Evolutionary conservation across 2,888 invertebrate genomes (phyloP), one percentile per base, ranked within the genome.

Genomic region (Xestia ashworthii): DNA sequence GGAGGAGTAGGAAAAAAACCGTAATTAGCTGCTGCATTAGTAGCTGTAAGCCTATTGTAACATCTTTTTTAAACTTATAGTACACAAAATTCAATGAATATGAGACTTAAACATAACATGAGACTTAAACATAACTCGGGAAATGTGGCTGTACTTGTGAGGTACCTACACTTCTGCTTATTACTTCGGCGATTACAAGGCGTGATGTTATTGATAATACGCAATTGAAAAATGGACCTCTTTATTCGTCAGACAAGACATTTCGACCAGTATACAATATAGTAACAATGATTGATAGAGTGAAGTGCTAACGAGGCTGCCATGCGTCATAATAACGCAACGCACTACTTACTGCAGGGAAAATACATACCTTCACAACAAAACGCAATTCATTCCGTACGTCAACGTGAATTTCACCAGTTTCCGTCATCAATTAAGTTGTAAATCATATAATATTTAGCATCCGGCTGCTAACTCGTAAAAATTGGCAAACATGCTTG

Each of bases 261-360:
- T 58, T 70, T 84, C n/a, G n/a, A n/a, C 64, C 25, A 76, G 46
- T 53, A 64, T 76, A 50, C 70, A 75, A 66, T 62, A 55, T 58
- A 25, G 53, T 48, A 81, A 50, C 62, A 70, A 74, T 85, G 62
- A 74, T 62, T 62, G 58, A 80, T 80, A 66, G 25, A 55, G 46
- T 77, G 71, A 77, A 74, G 86, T 74, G 22, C 67, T 55, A 78
- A 82, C 74, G 80, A 80, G 72, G 75, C 69, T 74, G 64, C 22
- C 25, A 79, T 74, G 81, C 83, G 76, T 86, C 83, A 72, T 50
- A 62, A n/a, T 22, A 85, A 16, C 65, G 75, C 75, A 81, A 74
- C 72, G 74, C 80, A 78, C 80, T 74, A 68, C 55, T 76, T 66
- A 50, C 60, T 67, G 22, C 74, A 71, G 71, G 80, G 74, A 77